These are phyloP conservation scores for Poeciliopsis turrubarensis DNA, from an alignment of 2,113 vertebrate genomes.

Conservation along the genomic window DNA sequence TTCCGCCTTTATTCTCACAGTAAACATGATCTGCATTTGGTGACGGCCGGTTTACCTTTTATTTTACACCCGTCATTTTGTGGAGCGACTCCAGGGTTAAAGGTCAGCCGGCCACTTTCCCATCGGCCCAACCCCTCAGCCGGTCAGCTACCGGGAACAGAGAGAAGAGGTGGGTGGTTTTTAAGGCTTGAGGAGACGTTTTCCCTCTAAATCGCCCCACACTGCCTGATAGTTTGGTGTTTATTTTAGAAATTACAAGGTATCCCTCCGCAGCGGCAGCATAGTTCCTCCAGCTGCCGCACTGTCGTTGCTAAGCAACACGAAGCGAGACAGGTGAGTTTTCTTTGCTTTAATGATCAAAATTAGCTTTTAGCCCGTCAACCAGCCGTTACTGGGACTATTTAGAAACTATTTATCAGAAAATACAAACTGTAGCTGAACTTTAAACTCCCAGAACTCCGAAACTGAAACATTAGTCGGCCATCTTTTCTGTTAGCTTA, in stretches of 20 bases:
- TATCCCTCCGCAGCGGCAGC: constrained; percentile 15
- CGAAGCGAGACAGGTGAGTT: background rate
- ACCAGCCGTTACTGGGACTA: background rate
- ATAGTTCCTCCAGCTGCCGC: background rate
- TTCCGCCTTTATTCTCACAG: background rate
- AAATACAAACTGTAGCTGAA: background rate
- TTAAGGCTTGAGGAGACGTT: background rate
- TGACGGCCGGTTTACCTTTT: background rate
- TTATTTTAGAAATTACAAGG: background rate
- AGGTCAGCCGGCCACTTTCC: constrained; percentile 69
- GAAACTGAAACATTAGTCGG: background rate
- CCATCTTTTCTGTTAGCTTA: background rate
- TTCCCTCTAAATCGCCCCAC: background rate
- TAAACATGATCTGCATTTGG: background rate
- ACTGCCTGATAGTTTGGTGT: background rate
- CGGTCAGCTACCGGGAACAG: background rate
- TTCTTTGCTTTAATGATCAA: background rate
- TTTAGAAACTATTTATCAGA: background rate
- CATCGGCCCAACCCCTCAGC: constrained; percentile 41
- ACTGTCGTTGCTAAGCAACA: background rate
- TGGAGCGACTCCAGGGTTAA: constrained; percentile 60
- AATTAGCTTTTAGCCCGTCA: background rate
- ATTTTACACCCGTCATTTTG: background rate
- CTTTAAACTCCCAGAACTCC: background rate
- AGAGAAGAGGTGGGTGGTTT: background rate